Evolutionary conservation across 2,888 invertebrate genomes (phyloP), one percentile per base, ranked within the genome.

Genomic region (Stenolophus ochropezus): DNA sequence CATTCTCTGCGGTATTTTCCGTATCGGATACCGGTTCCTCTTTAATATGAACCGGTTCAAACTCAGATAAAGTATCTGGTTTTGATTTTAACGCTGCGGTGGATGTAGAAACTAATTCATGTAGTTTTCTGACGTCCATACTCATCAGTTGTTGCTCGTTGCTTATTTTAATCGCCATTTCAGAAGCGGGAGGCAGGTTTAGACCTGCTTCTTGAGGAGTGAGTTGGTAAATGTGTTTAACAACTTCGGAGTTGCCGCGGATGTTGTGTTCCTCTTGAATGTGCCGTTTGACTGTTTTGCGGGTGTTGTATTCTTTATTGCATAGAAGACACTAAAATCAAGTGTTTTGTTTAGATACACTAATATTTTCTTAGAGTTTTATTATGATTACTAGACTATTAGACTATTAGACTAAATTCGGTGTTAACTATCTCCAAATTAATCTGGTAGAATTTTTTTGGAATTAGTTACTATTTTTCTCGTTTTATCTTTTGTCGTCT

Each of bases 321-420:
- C 92, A 92, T 77, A 89, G 86, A 84, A 90, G 90, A 86, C 92
- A 92, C 91, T 91, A 89, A 25, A 89, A 89, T 21, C 27, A 73
- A n/a, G n/a, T n/a, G n/a, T n/a, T n/a, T n/a, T n/a, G n/a, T n/a
- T n/a, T n/a, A n/a, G n/a, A n/a, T n/a, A n/a, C n/a, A n/a, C n/a
- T n/a, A n/a, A n/a, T n/a, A n/a, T n/a, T n/a, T n/a, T n/a, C n/a
- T n/a, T n/a, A n/a, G n/a, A n/a, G n/a, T n/a, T n/a, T n/a, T n/a
- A n/a, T n/a, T n/a, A n/a, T n/a, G n/a, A n/a, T n/a, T n/a, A 33
- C 4, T 8, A 5, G 33, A 5, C 8, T 8, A 4, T 33, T 5
- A 33, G 33, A 33, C 4, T 5, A 33, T 8, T 5, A 33, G 8
- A 33, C 4, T 33, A 5, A 33, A 8, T 33, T 33, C 8, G n/a